phyloP scores from a whole-genome alignment of 2,113 vertebrate genomes.

The Coturnix japonica region DNA sequence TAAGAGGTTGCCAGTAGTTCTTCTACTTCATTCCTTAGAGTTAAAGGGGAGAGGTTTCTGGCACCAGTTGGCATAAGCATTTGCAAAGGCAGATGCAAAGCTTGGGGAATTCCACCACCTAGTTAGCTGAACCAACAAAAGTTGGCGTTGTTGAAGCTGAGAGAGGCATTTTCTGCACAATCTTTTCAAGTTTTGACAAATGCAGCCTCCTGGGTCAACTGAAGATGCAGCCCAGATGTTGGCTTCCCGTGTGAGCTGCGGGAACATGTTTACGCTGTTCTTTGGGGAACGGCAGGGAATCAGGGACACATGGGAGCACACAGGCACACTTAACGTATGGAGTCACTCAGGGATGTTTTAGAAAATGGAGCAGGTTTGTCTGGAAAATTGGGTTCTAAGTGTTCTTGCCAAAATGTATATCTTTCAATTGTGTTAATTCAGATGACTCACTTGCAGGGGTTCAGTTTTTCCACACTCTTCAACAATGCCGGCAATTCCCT shows the following conservation, averaged over 20 bases:
- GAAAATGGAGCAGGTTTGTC: constrained; percentile 14
- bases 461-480: not conserved
- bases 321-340: not conserved
- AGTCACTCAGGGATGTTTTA: not conserved
- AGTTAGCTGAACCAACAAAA: constrained; percentile 53
- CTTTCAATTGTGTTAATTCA: not conserved
- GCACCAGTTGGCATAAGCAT: not conserved
- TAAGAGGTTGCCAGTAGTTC: constrained; percentile 11
- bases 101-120: constrained; percentile 65
- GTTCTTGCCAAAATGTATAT: not conserved
- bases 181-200: constrained; percentile 55
- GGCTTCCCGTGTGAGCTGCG: not conserved
- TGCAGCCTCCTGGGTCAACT: constrained; percentile 41
- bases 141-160: constrained; percentile 28
- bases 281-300: not conserved
- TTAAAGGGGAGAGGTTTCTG: constrained; percentile 63
- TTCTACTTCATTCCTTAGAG: constrained; percentile 1
- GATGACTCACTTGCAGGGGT: not conserved
- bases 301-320: not conserved
- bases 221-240: constrained; percentile 47
- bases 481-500: not conserved
- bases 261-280: not conserved
- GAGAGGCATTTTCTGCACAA: constrained; percentile 43
- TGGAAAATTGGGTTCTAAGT: not conserved
- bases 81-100: constrained; percentile 50